Base-by-base conservation (phyloP, 1,140 invertebrate genomes). In the Drosophila pseudoananassae region DNA sequence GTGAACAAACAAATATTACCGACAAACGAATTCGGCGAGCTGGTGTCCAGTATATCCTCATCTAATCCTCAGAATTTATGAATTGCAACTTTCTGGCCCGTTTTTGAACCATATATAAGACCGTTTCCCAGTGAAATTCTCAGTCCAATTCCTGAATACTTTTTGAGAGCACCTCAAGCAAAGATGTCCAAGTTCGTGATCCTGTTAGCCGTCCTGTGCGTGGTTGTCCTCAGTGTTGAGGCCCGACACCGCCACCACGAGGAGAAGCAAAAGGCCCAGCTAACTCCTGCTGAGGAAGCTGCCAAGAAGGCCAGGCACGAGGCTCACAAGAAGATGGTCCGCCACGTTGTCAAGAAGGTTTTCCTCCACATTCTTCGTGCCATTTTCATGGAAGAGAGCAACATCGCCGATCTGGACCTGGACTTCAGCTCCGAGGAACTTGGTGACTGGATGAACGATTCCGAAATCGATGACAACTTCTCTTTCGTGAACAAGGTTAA, bases 141-240 rank as follows among this genome's bases (percentile, higher is more conserved):
- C 43, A 46, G 15, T 46, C 43, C 17, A 46, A 2, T 46, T 17
- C 17, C 14, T 23, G 43, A 46, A 17, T 20, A 46, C 10, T 17
- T 20, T 46, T 17, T 7, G 40, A 43, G 15, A 43, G 15, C 15
- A 43, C 15, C 40, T 43, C 15, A 8, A 46, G 43, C 17, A 46
- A 17, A 43, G 9, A 46, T 46, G 43, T 46, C 17, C 43, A 46
- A 46, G 43, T 45, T 45, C 43, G 14, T 45, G 43, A 45, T 45
- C 43, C 43, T 45, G 43, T 17, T 45, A 8, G 17, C 43, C 9
- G 43, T 46, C 17, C 43, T 46, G 15, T 17, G 15, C 9, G 43
- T 20, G 14, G 15, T 46, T 7, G 43, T 17, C 15, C 15, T 20
- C 17, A 17, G 40, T 15, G 43, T 17, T 23, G 43, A 46, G 43